Percentiles rank a stretch among this genome's conserved stretches.
These are phyloP conservation scores for Meghimatium bilineatum DNA, from an alignment of 2,888 invertebrate genomes.

Conservation along the genomic window DNA sequence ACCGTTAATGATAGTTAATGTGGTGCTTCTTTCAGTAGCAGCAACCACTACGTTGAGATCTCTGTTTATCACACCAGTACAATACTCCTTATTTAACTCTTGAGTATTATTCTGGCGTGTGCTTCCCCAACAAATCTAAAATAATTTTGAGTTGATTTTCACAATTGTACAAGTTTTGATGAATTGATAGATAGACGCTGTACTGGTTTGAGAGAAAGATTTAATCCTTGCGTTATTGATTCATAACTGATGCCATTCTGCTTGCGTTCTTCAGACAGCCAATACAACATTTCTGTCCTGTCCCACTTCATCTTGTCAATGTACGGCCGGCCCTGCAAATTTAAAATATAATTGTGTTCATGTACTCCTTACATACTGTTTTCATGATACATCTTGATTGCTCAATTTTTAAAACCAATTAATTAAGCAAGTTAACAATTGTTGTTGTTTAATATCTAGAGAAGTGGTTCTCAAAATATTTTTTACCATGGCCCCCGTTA, in stretches of 20 bases:
- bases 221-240: constrained; percentile 56
- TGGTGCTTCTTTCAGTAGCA: too few species aligned
- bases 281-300: constrained; percentile 77
- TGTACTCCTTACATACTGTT: background rate
- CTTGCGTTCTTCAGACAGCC: constrained; percentile 77
- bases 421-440: too few species aligned
- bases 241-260: constrained; percentile 70
- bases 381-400: background rate
- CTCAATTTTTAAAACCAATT: too few species aligned
- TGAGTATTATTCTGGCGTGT: too few species aligned
- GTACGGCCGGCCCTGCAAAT: constrained; percentile 74
- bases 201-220: constrained; percentile 58
- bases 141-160: background rate
- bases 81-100: too few species aligned
- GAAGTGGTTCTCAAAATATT: too few species aligned
- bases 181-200: constrained; percentile 61
- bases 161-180: background rate
- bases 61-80: too few species aligned
- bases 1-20: too few species aligned
- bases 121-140: background rate
- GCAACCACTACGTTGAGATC: too few species aligned
- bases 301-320: constrained; percentile 77
- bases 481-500: too few species aligned
- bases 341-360: background rate
- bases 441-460: too few species aligned